Conservation (phyloP, 2,888 invertebrate species). For the Leucophenga maculata region DNA sequence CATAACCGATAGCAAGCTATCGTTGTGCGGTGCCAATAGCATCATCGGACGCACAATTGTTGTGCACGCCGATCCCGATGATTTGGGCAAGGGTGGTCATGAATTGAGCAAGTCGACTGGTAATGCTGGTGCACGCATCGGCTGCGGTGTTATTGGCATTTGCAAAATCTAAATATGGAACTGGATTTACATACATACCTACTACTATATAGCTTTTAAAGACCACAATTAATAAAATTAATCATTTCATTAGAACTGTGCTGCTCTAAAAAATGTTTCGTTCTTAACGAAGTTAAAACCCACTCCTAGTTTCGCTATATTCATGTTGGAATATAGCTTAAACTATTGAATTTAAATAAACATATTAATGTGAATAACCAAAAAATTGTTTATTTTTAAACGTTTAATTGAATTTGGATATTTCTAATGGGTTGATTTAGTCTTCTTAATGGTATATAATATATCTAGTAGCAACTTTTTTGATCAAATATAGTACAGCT, state of each 20-base stretch:
- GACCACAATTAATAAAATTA: background rate
- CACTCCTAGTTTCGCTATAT: too few relatives aligned
- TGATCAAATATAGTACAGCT: too few relatives aligned
- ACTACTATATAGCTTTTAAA: slow-evolving; percentile 3
- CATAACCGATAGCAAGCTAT: slow-evolving; percentile 78
- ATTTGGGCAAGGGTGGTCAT: slow-evolving; percentile 93
- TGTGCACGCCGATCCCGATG: slow-evolving; percentile 94
- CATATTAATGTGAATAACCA: too few relatives aligned
- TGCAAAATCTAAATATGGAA: slow-evolving; percentile 61
- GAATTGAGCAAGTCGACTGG: slow-evolving; percentile 94
- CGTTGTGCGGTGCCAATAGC: slow-evolving; percentile 80
- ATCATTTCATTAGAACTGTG: background rate
- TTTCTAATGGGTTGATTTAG: too few relatives aligned
- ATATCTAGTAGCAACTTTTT: too few relatives aligned
- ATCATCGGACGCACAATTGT: slow-evolving; percentile 90
- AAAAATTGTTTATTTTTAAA: too few relatives aligned
- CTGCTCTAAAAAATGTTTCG: too few relatives aligned
- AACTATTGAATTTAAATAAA: too few relatives aligned
- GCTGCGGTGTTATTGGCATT: slow-evolving; percentile 72
- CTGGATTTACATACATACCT: background rate
- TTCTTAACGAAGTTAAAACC: background rate
- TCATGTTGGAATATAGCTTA: too few relatives aligned
- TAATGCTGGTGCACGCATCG: slow-evolving; percentile 85
- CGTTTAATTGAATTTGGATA: too few relatives aligned
- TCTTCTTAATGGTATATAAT: too few relatives aligned